A percentile compares a stretch with the other conserved stretches of the same genome.
phyloP scores from a whole-genome alignment of 2,888 invertebrate species.

The Leucoma salicis region DNA sequence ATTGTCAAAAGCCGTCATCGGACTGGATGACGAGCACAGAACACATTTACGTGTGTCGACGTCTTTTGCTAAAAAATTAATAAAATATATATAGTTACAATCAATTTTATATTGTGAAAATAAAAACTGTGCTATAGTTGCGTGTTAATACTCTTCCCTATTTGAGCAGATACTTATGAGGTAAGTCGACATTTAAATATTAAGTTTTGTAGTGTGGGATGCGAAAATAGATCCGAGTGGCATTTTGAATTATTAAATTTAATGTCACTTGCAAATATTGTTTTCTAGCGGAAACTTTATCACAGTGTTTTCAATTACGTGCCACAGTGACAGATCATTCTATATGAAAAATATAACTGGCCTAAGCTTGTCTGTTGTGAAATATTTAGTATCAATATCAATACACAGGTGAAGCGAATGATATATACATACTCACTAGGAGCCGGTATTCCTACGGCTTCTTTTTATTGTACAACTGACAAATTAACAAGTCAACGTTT shows the following conservation, averaged over 20 bases:
- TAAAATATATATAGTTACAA: slow-evolving; percentile 30
- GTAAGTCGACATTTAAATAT: slow-evolving; percentile 38
- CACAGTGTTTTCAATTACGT: slow-evolving; percentile 3
- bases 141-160: slow-evolving; percentile 8
- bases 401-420: slow-evolving; percentile 25
- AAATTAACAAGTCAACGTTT: too few species aligned
- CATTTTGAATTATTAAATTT: slow-evolving; percentile 44
- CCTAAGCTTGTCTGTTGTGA: not conserved
- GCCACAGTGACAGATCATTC: not conserved
- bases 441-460: slow-evolving; percentile 18
- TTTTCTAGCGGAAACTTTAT: slow-evolving; percentile 20
- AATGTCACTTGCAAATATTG: slow-evolving; percentile 39
- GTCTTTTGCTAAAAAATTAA: slow-evolving; percentile 39
- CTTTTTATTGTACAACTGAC: too few species aligned
- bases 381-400: slow-evolving; percentile 25
- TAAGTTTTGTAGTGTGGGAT: slow-evolving; percentile 28
- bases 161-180: slow-evolving; percentile 14
- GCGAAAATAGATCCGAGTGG: slow-evolving; percentile 57
- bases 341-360: too few species aligned
- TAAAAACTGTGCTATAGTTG: slow-evolving; percentile 39
- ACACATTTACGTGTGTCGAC: too few species aligned
- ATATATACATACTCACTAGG: slow-evolving; percentile 20
- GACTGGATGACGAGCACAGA: too few species aligned
- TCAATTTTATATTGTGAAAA: slow-evolving; percentile 38
- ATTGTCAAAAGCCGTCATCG: too few species aligned